Conservation (phyloP, 2,797 vertebrate species). For the Scyliorhinus canicula region DNA sequence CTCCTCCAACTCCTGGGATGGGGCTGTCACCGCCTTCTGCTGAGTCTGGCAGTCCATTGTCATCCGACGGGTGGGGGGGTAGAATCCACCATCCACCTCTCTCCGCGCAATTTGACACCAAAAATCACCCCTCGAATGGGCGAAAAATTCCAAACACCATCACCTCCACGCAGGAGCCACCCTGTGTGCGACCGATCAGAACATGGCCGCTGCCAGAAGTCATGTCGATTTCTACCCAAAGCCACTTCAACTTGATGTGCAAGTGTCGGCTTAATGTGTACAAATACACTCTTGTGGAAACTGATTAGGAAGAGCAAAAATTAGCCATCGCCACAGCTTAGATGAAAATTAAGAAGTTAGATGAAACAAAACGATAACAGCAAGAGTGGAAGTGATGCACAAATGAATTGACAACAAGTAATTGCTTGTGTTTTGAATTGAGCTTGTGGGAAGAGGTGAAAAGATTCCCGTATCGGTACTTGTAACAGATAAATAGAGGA, state of each 20-base stretch:
- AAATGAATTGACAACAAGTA: neutral
- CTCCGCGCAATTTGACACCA: too few relatives aligned
- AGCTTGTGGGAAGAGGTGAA: neutral
- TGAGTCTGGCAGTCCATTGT: too few relatives aligned
- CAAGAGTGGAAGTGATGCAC: neutral
- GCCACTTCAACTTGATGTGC: neutral
- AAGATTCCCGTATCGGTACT: neutral
- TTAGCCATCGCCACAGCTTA: neutral
- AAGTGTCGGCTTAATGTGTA: neutral
- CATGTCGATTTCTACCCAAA: neutral
- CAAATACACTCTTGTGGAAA: neutral
- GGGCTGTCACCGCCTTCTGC: too few relatives aligned
- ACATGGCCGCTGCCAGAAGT: too few relatives aligned
- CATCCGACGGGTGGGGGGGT: too few relatives aligned
- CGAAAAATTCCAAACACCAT: too few relatives aligned
- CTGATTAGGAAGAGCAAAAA: neutral
- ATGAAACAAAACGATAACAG: neutral
- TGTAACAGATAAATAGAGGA: neutral
- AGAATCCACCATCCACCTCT: too few relatives aligned
- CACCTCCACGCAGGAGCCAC: too few relatives aligned
- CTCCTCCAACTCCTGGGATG: too few relatives aligned
- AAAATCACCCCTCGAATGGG: too few relatives aligned
- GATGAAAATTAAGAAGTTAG: neutral
- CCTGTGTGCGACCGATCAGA: too few relatives aligned
- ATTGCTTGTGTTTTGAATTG: neutral